phyloP scores from a whole-genome alignment of 2,797 vertebrate species.

The Lepus townsendii region DNA sequence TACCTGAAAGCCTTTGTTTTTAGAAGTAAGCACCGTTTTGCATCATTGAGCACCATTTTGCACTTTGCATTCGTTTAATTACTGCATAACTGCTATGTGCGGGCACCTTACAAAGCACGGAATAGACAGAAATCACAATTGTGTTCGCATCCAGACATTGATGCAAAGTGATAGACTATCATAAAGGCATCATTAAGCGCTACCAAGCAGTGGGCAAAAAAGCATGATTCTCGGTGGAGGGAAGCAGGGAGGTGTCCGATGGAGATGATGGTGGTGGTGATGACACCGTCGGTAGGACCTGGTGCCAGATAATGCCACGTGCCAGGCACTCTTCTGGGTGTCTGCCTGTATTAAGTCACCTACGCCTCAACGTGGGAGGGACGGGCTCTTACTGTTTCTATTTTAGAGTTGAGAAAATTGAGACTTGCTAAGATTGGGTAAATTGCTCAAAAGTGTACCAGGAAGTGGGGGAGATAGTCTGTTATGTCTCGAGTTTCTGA shows the following conservation, averaged over 20 bases:
- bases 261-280: not conserved
- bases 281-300: accelerated
- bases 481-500: not conserved
- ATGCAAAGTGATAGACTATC: not conserved
- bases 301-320: not conserved
- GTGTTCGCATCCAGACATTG: not conserved
- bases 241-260: not conserved
- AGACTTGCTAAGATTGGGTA: not conserved
- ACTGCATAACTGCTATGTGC: not conserved
- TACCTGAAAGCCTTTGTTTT: conserved; percentile 13
- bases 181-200: not conserved
- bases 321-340: not conserved
- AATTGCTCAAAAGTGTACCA: not conserved
- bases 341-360: not conserved
- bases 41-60: not conserved
- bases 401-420: conserved; percentile 55
- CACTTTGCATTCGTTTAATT: not conserved
- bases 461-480: not conserved
- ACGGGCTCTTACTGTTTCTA: conserved; percentile 22
- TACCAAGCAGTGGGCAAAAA: not conserved
- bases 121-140: conserved; percentile 5
- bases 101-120: not conserved
- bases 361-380: not conserved
- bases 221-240: not conserved
- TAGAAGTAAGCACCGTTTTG: not conserved